Percentiles rank a stretch among this genome's conserved stretches.
Conservation (phyloP, 2,888 invertebrate genomes). For the Drosophila meridionalis region DNA sequence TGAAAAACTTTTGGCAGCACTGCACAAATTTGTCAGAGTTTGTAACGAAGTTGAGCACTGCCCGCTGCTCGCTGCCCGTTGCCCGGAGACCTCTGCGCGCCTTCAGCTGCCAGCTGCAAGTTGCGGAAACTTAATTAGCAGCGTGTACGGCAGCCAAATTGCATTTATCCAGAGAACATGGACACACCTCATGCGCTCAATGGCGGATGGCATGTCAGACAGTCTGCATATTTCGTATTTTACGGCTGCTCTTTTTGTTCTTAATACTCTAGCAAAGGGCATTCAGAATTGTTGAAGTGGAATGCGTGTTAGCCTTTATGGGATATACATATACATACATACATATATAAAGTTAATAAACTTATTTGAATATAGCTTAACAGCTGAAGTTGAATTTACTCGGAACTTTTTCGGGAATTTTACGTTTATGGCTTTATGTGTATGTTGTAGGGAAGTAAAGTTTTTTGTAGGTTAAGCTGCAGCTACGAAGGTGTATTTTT, state of each 20-base stretch:
- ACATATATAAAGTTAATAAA: background rate
- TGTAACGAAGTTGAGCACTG: background rate
- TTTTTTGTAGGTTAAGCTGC: too few species aligned
- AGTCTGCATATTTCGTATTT: constrained; percentile 1
- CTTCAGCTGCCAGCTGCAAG: constrained; percentile 1
- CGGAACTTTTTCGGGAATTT: background rate
- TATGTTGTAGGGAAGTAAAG: too few species aligned
- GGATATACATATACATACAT: background rate
- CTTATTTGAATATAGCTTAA: background rate
- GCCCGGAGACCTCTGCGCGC: too few species aligned
- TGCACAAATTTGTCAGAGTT: constrained; percentile 14
- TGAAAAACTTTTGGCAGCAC: constrained; percentile 38
- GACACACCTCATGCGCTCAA: constrained; percentile 25
- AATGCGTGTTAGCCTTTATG: background rate
- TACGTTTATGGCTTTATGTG: background rate
- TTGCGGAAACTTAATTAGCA: constrained; percentile 68
- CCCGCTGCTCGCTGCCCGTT: background rate
- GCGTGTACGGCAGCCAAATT: constrained; percentile 52
- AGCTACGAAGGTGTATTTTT: too few species aligned
- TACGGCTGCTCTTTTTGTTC: background rate
- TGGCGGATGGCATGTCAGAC: background rate
- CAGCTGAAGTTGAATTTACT: background rate
- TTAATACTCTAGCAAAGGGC: background rate
- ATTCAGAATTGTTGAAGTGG: background rate
- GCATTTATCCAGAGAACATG: constrained; percentile 51